A percentile compares a stretch with the other conserved stretches of the same genome.
Conservation (phyloP, 2,888 invertebrate genomes). For the Trisateles emortualis region DNA sequence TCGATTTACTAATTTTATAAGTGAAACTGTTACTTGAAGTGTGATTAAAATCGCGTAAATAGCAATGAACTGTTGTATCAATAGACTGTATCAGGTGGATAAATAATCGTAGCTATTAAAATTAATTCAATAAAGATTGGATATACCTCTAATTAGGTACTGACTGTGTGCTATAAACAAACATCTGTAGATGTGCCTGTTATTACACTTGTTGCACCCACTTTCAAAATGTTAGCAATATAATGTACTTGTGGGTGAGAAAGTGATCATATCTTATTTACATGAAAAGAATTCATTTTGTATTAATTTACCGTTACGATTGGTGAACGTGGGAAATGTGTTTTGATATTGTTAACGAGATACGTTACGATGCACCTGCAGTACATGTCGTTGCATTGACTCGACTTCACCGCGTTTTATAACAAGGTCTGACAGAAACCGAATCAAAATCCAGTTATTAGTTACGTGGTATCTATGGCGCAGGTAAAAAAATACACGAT, state of each 20-base stretch:
- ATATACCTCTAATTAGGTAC: slow-evolving; percentile 51
- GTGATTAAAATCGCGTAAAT: slow-evolving; percentile 7
- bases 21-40: slow-evolving; percentile 14
- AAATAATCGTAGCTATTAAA: slow-evolving; percentile 13
- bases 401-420: slow-evolving; percentile 63
- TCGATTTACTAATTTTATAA: slow-evolving; percentile 22
- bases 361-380: slow-evolving; percentile 83
- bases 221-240: slow-evolving; percentile 73
- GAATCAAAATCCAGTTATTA: slow-evolving; percentile 67
- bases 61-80: background rate
- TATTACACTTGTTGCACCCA: slow-evolving; percentile 73
- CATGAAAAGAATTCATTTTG: slow-evolving; percentile 61
- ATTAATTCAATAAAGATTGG: slow-evolving; percentile 54
- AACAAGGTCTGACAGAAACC: slow-evolving; percentile 59
- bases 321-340: slow-evolving; percentile 69
- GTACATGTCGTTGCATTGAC: slow-evolving; percentile 64
- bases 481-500: slow-evolving; percentile 67
- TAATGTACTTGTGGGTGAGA: slow-evolving; percentile 74
- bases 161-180: slow-evolving; percentile 55
- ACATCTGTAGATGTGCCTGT: slow-evolving; percentile 66
- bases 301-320: slow-evolving; percentile 76
- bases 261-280: slow-evolving; percentile 72
- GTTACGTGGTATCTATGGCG: slow-evolving; percentile 62
- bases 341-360: slow-evolving; percentile 64
- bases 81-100: background rate